Conservation (phyloP, 2,797 vertebrate species). For the Harpagifer antarcticus region DNA sequence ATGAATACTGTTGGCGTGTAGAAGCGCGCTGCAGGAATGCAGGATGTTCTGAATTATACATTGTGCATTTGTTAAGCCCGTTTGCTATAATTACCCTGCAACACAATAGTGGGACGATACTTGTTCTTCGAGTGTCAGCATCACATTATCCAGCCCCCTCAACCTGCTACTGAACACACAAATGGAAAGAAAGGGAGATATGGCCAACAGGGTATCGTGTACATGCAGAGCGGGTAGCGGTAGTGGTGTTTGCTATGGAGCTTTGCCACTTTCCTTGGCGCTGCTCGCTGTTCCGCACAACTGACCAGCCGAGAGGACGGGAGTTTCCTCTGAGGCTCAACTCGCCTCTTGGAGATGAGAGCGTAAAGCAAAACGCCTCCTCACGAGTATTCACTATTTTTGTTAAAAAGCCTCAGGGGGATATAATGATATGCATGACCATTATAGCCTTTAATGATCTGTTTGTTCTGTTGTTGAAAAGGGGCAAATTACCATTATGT, state of each 20-base stretch:
- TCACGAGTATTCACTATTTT: conserved; percentile 16
- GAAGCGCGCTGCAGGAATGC: conserved; percentile 31
- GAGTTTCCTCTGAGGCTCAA: conserved; percentile 40
- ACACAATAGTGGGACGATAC: conserved; percentile 57
- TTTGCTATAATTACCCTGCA: conserved; percentile 61
- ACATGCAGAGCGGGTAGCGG: neutral
- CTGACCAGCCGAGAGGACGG: conserved; percentile 46
- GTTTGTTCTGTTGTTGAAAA: conserved; percentile 1
- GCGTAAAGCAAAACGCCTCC: conserved; percentile 18
- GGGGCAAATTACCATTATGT: too few relatives aligned
- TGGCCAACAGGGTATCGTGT: conserved; percentile 17
- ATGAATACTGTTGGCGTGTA: conserved; percentile 50
- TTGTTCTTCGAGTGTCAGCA: conserved; percentile 54
- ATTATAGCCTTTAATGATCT: conserved; percentile 21
- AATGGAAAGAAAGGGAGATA: conserved; percentile 31
- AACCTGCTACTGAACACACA: conserved; percentile 20
- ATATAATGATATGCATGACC: conserved; percentile 3
- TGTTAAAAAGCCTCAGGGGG: neutral
- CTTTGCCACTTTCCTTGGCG: conserved; percentile 24
- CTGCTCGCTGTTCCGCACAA: conserved; percentile 43
- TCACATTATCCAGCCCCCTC: conserved; percentile 29
- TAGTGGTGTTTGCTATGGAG: conserved; percentile 48
- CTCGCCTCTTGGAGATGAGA: conserved; percentile 13
- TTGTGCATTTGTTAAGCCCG: conserved; percentile 60
- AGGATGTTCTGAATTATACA: conserved; percentile 70